phyloP scores from a whole-genome alignment of 2,888 invertebrate species.

The Drosophila phalerata region DNA sequence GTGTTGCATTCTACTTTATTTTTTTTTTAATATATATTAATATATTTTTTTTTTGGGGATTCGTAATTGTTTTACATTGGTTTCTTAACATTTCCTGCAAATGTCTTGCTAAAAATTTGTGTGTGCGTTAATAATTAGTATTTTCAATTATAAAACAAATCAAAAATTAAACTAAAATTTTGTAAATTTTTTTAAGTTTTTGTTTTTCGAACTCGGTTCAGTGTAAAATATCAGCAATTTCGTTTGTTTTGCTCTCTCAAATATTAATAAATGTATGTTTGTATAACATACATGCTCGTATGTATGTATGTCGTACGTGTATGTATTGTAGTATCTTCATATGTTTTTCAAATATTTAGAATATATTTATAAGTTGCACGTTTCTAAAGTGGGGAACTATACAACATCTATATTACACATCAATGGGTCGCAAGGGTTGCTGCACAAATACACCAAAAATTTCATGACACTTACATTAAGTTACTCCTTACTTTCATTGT shows the following conservation, averaged over 20 bases:
- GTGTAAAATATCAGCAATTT: constrained; percentile 75
- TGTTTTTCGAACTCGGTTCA: constrained; percentile 63
- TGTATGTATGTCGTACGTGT: neutral
- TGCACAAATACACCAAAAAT: constrained; percentile 64
- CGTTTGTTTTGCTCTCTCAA: constrained; percentile 48
- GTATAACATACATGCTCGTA: neutral
- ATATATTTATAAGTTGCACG: constrained; percentile 42
- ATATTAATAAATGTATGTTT: constrained; percentile 20
- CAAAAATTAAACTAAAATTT: constrained; percentile 26
- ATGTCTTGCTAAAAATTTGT: constrained; percentile 14
- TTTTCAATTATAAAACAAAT: constrained; percentile 21
- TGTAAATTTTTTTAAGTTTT: constrained; percentile 16
- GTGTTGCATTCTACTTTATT: constrained; percentile 59
- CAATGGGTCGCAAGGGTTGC: constrained; percentile 36
- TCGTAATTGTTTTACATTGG: constrained; percentile 33
- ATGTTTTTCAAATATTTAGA: constrained; percentile 55
- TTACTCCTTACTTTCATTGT: constrained; percentile 50
- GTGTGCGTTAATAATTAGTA: constrained; percentile 29
- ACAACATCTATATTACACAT: constrained; percentile 60
- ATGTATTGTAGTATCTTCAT: constrained; percentile 1
- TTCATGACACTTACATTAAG: constrained; percentile 57
- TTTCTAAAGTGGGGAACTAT: constrained; percentile 22
- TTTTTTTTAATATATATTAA: neutral
- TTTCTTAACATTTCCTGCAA: constrained; percentile 26
- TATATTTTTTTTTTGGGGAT: constrained; percentile 17